Evolutionary conservation across 2,113 vertebrate genomes (phyloP).

Genomic region (Tenrec ecaudatus): DNA sequence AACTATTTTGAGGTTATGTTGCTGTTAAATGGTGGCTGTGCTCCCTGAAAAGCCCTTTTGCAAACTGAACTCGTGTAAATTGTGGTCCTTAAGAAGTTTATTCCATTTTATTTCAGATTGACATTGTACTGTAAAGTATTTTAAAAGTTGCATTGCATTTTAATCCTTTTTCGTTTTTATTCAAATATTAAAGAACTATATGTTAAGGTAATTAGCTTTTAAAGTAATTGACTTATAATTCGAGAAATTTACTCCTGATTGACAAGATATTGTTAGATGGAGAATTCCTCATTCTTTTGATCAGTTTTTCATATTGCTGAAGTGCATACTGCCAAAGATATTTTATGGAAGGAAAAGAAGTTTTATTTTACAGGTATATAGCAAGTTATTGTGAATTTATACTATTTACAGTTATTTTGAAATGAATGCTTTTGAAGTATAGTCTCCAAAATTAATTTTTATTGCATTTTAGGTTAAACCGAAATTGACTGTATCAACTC

Average conservation of each 20-base stretch:
- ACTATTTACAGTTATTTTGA: constrained; percentile 33
- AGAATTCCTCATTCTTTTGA: background rate
- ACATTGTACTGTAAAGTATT: background rate
- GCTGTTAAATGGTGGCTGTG: background rate
- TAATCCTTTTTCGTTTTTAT: background rate
- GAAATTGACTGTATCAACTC: constrained; percentile 48
- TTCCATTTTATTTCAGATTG: constrained; percentile 27
- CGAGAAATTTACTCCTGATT: constrained; percentile 41
- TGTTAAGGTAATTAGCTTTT: constrained; percentile 11
- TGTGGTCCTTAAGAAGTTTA: background rate
- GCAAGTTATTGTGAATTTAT: constrained; percentile 19
- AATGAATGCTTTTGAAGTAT: background rate
- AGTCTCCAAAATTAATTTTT: constrained; percentile 44
- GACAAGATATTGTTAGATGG: constrained; percentile 27
- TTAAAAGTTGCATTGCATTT: background rate
- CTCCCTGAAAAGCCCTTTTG: background rate
- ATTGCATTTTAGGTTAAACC: constrained; percentile 74
- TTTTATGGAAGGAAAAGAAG: background rate
- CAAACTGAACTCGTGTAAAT: constrained; percentile 23
- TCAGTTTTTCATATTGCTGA: constrained; percentile 32
- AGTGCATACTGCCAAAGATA: background rate
- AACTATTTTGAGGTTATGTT: background rate
- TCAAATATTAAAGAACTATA: constrained; percentile 35
- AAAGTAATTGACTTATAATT: constrained; percentile 43
- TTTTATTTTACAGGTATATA: background rate